Conservation (phyloP, 2,888 invertebrate genomes). For the Harpalus rufipes region DNA sequence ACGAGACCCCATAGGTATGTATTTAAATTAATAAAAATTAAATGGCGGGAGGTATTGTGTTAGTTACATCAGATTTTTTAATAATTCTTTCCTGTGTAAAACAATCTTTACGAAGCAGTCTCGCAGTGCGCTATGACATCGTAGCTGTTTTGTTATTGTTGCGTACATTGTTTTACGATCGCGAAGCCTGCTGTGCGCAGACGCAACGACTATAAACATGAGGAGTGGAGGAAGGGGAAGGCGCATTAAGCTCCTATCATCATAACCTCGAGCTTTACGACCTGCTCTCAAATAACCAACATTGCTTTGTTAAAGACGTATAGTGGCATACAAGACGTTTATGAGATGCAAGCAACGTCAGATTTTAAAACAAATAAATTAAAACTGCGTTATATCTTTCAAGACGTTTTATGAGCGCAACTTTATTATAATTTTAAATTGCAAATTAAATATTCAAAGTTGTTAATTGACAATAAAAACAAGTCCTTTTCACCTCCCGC, state of each 20-base stretch:
- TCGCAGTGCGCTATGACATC: slow-evolving; percentile 47
- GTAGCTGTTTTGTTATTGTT: slow-evolving; percentile 48
- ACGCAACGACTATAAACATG: slow-evolving; percentile 52
- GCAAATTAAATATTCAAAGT: not conserved
- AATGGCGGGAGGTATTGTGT: too few relatives aligned
- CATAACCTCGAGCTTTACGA: slow-evolving; percentile 59
- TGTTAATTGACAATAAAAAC: not conserved
- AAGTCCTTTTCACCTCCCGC: too few relatives aligned
- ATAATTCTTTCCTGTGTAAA: not conserved
- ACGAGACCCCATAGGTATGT: too few relatives aligned
- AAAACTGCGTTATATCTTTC: not conserved
- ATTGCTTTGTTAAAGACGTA: slow-evolving; percentile 50
- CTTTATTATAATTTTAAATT: slow-evolving; percentile 31
- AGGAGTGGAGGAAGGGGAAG: slow-evolving; percentile 7
- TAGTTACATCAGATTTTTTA: too few relatives aligned
- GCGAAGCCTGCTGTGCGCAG: slow-evolving; percentile 57
- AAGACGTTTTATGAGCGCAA: slow-evolving; percentile 7
- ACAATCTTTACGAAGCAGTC: not conserved
- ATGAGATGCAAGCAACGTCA: slow-evolving; percentile 9
- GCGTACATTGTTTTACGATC: slow-evolving; percentile 52
- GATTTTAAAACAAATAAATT: slow-evolving; percentile 49
- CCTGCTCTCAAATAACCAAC: slow-evolving; percentile 54
- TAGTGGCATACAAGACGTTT: slow-evolving; percentile 13
- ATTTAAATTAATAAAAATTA: too few relatives aligned
- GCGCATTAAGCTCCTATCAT: slow-evolving; percentile 65